Conservation (phyloP, 2,113 vertebrate genomes). For the Herpetotheres cachinnans region DNA sequence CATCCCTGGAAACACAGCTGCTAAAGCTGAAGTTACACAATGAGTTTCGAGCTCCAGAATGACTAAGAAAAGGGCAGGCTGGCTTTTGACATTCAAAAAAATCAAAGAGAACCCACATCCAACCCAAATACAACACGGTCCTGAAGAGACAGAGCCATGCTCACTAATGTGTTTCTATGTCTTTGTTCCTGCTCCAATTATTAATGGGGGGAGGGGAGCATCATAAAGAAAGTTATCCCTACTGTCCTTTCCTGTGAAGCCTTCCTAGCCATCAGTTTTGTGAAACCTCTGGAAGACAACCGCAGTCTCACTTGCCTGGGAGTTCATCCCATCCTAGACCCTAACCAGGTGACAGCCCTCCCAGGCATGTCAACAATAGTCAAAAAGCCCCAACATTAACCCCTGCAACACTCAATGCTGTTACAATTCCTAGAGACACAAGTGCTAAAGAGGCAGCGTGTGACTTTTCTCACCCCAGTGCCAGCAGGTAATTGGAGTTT, state of each 20-base stretch:
- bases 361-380: neutral
- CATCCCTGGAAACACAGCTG: neutral
- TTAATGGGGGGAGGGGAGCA: fast-evolving
- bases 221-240: neutral
- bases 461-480: conserved; percentile 32
- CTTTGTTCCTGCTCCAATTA: neutral
- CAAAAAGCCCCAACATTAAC: neutral
- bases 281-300: neutral
- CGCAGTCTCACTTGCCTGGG: neutral
- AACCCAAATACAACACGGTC: neutral
- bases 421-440: neutral
- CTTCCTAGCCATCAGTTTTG: neutral
- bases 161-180: neutral
- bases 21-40: neutral
- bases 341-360: neutral
- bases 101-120: neutral
- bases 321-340: neutral
- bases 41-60: neutral
- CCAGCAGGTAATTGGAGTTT: conserved; percentile 52
- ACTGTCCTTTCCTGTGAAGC: neutral
- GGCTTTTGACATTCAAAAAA: neutral
- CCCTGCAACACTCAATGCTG: neutral
- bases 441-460: neutral
- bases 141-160: neutral
- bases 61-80: neutral